Base-by-base conservation (phyloP, 2,888 invertebrate species). In the Epicampocera succincta region DNA sequence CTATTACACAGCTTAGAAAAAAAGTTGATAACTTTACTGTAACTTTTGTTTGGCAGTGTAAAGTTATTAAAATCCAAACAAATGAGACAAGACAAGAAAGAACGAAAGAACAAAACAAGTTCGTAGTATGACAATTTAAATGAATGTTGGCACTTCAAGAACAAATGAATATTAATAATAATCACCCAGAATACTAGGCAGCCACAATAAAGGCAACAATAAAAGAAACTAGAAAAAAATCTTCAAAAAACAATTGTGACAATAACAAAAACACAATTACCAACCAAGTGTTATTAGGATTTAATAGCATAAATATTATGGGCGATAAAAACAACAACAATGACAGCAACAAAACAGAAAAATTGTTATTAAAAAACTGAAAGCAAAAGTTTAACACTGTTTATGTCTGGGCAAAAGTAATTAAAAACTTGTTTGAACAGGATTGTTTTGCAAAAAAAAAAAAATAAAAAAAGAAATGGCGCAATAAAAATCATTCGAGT, bases 111-210 rank as follows among this genome's bases (percentile, higher is more conserved):
- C 13, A 60, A 61, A 61, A 52, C 71, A 72, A 60, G 46, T 44
- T 68, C 63, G 73, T 68, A 74, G 65, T 74, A 33, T 8, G 77
- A 82, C 81, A 82, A 60, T 44, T 46, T 82, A 60, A 73, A 78
- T 78, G 65, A 78, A 66, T 82, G 77, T 78, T 74, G 77, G 78
- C 81, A 82, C 69, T 78, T 74, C 74, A 77, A 78, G 77, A 71
- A 78, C 74, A 82, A 82, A 77, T 82, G 69, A 82, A 66, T 73
- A 82, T 78, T 82, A 82, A 74, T 78, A 78, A 74, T 42, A 65
- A 58, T 61, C 19, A 58, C 13, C 21, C 60, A 75, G 56, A 75
- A 80, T 40, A 61, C 11, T 46, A 61, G 15, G 13, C 33, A 48
- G 11, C 58, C 52, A 61, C 38, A 69, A 69, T n/a, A 40, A 66